Base-by-base conservation (phyloP, 1,140 invertebrate species). In the Monomorium pharaonis region DNA sequence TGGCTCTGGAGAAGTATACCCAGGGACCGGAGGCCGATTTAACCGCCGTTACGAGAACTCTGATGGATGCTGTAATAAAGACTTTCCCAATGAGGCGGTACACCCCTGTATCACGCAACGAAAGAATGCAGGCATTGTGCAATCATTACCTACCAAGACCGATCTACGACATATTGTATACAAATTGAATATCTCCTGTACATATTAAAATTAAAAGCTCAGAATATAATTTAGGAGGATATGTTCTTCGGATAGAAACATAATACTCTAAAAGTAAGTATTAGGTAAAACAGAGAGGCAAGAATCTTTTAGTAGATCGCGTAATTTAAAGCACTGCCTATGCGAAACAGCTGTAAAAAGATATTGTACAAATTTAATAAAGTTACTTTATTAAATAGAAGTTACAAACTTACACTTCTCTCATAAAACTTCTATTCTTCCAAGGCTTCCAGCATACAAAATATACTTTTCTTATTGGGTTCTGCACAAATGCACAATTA, bases 11-110 rank as follows among this genome's bases (percentile, higher is more conserved):
- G 91, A 97, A 97, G 91, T 98, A 97, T 91, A 97, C 97, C 1
- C 96, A 97, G 92, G 96, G 95, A 86, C 96, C 96, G 85, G 96
- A 97, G 89, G 96, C 96, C 42, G 97, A 98, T 94, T 95, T 98
- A 88, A 96, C 96, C 67, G 96, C 96, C 27, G 97, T 97, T 33
- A 96, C 97, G 14, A 96, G 96, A 72, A 96, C 97, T 18, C 93
- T 98, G 54, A 96, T 96, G 44, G 97, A 98, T 92, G 96, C 97
- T 63, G 96, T 98, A n/a, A 96, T 96, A 24, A 96, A 97, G 90
- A 97, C 97, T 70, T 98, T 98, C 95, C 97, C 97, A 54, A 96
- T 98, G 94, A 95, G 96, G 51, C 96, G 97, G 92, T 98, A 98
- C 94, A 98, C 97, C 0, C 97, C 97, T 1, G 97, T 98, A 1